Evolutionary conservation across 2,113 vertebrate genomes (phyloP).

Genomic region (Laticauda colubrina): DNA sequence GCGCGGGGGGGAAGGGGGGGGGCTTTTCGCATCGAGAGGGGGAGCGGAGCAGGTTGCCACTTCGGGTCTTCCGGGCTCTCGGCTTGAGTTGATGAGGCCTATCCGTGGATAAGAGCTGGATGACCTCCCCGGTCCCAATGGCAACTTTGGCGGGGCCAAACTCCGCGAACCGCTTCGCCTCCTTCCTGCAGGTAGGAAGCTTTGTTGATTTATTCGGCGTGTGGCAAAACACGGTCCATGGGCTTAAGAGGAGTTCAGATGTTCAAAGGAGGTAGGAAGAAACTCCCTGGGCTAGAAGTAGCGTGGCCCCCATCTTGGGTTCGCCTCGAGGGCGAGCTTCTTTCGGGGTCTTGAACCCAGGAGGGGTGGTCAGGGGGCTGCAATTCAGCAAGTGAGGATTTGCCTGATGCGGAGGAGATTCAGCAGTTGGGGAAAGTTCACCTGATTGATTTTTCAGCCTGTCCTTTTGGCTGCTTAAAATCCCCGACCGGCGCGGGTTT

Average conservation of each 20-base stretch:
- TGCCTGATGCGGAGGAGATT: too few relatives aligned
- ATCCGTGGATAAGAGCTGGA: constrained; percentile 72
- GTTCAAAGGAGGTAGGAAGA: constrained; percentile 64
- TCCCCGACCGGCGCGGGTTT: too few relatives aligned
- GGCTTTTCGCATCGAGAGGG: neutral
- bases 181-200: constrained; percentile 77
- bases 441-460: constrained; percentile 10
- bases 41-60: neutral
- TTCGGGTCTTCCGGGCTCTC: neutral
- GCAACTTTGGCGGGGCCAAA: constrained; percentile 49
- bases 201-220: too few relatives aligned
- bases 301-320: neutral
- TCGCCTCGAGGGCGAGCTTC: neutral
- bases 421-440: neutral
- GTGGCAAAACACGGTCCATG: too few relatives aligned
- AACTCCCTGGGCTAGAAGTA: neutral
- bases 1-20: neutral
- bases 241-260: too few relatives aligned
- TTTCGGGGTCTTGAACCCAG: too few relatives aligned
- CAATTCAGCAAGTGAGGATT: neutral
- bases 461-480: neutral
- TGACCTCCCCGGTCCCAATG: constrained; percentile 40
- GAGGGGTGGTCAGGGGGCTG: too few relatives aligned
- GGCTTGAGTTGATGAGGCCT: neutral
- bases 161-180: constrained; percentile 75